These are phyloP conservation scores for Cephus nigrinus DNA, from an alignment of 2,888 invertebrate genomes.

Conservation along the genomic window DNA sequence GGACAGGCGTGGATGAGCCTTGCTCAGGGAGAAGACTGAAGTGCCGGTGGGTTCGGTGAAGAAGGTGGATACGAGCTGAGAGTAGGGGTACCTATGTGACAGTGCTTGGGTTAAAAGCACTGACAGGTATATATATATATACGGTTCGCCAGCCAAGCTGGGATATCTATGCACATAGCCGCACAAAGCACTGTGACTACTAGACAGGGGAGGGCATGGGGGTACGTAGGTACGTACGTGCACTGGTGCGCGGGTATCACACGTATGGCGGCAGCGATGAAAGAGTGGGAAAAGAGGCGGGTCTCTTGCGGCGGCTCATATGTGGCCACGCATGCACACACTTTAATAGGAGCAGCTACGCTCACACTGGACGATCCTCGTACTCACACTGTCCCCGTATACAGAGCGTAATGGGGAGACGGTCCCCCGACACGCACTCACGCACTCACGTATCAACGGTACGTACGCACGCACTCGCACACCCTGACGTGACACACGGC, in stretches of 20 bases:
- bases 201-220: constrained; percentile 1
- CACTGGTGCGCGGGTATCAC: constrained; percentile 25
- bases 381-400: neutral
- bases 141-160: neutral
- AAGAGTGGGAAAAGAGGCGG: constrained; percentile 46
- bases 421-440: constrained; percentile 20
- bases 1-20: neutral
- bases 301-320: constrained; percentile 49
- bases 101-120: neutral
- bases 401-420: neutral
- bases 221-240: neutral
- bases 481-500: constrained; percentile 37
- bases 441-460: constrained; percentile 12
- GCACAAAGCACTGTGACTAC: neutral
- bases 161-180: constrained; percentile 3
- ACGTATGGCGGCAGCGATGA: constrained; percentile 37
- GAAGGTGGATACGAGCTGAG: neutral
- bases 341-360: constrained; percentile 51
- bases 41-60: neutral
- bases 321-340: constrained; percentile 66
- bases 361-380: constrained; percentile 27
- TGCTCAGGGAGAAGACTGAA: neutral
- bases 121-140: neutral
- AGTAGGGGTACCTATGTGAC: neutral
- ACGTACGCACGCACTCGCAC: constrained; percentile 21